phyloP scores from a whole-genome alignment of 2,888 invertebrate genomes.

The Galerucella nymphaeae region DNA sequence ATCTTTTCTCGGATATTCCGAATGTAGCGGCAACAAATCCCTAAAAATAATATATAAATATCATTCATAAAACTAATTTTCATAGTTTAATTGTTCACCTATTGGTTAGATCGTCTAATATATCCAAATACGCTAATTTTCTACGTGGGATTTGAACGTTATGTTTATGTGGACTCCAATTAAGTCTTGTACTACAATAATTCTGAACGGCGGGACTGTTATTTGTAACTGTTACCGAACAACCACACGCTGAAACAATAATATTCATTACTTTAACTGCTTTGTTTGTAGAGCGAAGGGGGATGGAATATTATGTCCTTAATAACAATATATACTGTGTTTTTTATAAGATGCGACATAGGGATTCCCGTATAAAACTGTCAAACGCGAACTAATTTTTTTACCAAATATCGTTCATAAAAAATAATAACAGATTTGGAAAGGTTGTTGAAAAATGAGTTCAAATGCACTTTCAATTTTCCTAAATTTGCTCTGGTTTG shows the following conservation, averaged over 20 bases:
- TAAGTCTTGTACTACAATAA: neutral
- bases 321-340: too few species aligned
- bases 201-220: neutral
- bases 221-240: neutral
- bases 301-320: too few species aligned
- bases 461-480: too few species aligned
- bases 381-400: too few species aligned
- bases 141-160: slow-evolving; percentile 10
- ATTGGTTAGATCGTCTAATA: slow-evolving; percentile 55
- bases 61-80: neutral
- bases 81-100: slow-evolving; percentile 30
- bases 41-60: slow-evolving; percentile 33
- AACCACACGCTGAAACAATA: neutral
- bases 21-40: slow-evolving; percentile 53
- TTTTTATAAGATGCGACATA: too few species aligned
- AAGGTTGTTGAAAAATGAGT: too few species aligned
- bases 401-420: too few species aligned
- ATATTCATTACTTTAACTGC: too few species aligned
- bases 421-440: too few species aligned
- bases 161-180: neutral
- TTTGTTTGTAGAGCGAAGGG: too few species aligned
- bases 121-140: slow-evolving; percentile 50
- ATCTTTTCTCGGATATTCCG: slow-evolving; percentile 56
- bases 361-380: too few species aligned
- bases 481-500: too few species aligned